Base-by-base conservation (phyloP, 2,113 vertebrate genomes). In the Atlantisia rogersi region DNA sequence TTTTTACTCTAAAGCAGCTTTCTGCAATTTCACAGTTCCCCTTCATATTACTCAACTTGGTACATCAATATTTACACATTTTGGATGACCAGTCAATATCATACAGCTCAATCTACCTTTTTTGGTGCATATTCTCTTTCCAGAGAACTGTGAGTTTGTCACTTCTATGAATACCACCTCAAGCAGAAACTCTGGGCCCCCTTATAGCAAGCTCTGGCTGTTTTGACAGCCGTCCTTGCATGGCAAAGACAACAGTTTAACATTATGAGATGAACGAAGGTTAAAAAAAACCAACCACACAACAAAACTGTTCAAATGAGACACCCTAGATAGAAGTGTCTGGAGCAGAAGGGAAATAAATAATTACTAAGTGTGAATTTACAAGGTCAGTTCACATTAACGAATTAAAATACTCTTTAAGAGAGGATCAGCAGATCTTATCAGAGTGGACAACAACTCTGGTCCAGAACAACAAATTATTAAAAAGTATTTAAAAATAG, bases 301-400 rank as follows among this genome's bases (percentile, higher is more conserved):
- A 37, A 9, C 14, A 42, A 77, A 67, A 12, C 28, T 26, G 48
- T 93, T 88, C 64, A 85, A 80, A 88, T 82, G 32, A 90, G 79
- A 71, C 10, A 58, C 32, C 26, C 32, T 87, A 65, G 74, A 58
- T 35, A 64, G 52, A 96, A 50, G 26, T 31, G 32, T 67, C 39
- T 86, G 32, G n/a, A 95, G 22, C 67, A 92, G 79, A 62, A 95
- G 59, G 31, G 32, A 90, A 92, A 93, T 92, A 92, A 80, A 67
- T 82, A 88, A 90, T 76, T 79, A 68, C 50, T 42, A 76, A 88
- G 21, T 88, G 64, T 88, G 64, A 94, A 97, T 90, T 83, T 95
- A 77, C 59, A 81, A 91, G n/a, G 29, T 87, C 40, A 94, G 37
- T 39, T 92, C 53, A 39, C 59, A 78, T 92, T 80, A 85, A 90